Base-by-base conservation (phyloP, 2,888 invertebrate genomes). In the Zaprionus bogoriensis region DNA sequence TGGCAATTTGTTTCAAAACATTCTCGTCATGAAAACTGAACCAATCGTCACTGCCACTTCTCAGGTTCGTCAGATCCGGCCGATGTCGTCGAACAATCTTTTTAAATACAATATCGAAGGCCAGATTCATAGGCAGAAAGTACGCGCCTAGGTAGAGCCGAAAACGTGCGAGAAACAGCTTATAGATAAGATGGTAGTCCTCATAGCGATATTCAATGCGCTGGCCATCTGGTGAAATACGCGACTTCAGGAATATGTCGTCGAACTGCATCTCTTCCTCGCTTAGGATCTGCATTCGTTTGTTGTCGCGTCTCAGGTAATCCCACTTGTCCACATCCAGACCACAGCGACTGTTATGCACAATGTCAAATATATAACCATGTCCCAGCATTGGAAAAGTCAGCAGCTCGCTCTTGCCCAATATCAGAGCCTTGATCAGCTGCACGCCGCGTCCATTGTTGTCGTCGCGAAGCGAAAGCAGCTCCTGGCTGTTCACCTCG, bases 301-400 rank as follows among this genome's bases (percentile, higher is more conserved):
- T 89, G 39, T 91, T 91, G 81, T 94, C 95, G 19, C 95, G 91
- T 14, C 92, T 89, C 44, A 95, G 90, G 80, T 95, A 95, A 77
- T 95, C 95, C 92, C 93, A 93, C 83, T 94, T 94, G 83, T 94
- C 94, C 0, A 94, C 94, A 87, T 94, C 94, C 14, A 94, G 90
- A 6, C 92, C 92, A 67, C 92, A 93, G 28, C 90, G 87, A 62
- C 92, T 91, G 87, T 94, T 94, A 44, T 92, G 91, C 0, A 94
- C 92, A 67, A 94, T 92, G 46, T 91, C 90, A 46, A 89, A 90
- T 12, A 91, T 60, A 62, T 89, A 91, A 4, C 51, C 70, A 73
- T 63, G 28, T 0, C 64, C 50, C 28, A 83, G 74, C 53, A 84
- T 63, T 22, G 76, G 54, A 42, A 60, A 64, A 1, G 53, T n/a